phyloP scores from a whole-genome alignment of 2,888 invertebrate genomes.

The Blomia tropicalis region DNA sequence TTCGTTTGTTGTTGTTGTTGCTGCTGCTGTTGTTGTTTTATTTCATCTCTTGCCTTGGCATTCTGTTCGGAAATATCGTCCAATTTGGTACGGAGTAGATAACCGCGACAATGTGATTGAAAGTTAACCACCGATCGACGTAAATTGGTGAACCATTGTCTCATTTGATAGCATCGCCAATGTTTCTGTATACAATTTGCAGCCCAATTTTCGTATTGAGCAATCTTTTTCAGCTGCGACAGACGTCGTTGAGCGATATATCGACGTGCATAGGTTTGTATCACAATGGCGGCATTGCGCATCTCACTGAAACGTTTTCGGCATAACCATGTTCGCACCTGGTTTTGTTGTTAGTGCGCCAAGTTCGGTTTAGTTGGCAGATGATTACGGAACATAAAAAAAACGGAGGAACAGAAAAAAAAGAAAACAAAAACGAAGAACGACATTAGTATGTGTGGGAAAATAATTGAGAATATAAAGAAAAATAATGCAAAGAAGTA shows the following conservation, averaged over 20 bases:
- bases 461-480: too few species aligned
- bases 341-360: too few species aligned
- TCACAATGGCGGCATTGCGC: slow-evolving; percentile 36
- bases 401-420: not conserved
- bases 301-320: slow-evolving; percentile 58
- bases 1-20: not conserved
- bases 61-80: not conserved
- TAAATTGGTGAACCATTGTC: slow-evolving; percentile 51
- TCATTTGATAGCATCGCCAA: slow-evolving; percentile 54
- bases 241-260: slow-evolving; percentile 44
- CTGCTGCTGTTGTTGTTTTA: not conserved
- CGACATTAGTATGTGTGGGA: not conserved
- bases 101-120: slow-evolving; percentile 57
- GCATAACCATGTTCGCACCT: slow-evolving; percentile 41
- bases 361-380: not conserved
- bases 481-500: too few species aligned
- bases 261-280: slow-evolving; percentile 51
- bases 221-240: slow-evolving; percentile 22
- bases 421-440: not conserved
- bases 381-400: not conserved
- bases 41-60: not conserved
- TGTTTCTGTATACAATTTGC: slow-evolving; percentile 55
- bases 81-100: slow-evolving; percentile 40
- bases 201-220: slow-evolving; percentile 35
- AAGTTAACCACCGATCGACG: slow-evolving; percentile 45